phyloP scores from a whole-genome alignment of 2,888 invertebrate species.

The Taphrorychus bicolor region DNA sequence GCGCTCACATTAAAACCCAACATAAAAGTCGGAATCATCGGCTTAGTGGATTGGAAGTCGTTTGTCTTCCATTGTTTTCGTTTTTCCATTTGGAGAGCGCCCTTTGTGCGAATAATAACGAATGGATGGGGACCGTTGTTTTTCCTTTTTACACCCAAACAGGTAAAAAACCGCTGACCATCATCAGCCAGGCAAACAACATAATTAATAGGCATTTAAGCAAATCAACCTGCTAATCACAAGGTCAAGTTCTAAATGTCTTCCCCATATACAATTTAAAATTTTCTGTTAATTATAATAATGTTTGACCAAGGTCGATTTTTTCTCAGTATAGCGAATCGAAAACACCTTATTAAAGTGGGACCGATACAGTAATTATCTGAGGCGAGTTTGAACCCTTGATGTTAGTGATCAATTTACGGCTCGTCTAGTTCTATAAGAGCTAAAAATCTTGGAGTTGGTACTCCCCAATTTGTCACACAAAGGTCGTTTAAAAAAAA shows the following conservation, averaged over 20 bases:
- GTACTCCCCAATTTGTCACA: too few relatives aligned
- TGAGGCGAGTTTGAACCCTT: not conserved
- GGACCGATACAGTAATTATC: not conserved
- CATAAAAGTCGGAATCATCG: conserved; percentile 14
- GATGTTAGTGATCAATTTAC: too few relatives aligned
- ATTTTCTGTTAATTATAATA: not conserved
- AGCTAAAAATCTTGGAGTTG: too few relatives aligned
- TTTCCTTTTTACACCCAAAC: not conserved
- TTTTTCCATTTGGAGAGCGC: conserved; percentile 6
- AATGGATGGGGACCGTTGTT: not conserved
- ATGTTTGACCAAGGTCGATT: conserved; percentile 1
- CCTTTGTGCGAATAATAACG: not conserved
- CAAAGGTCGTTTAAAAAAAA: too few relatives aligned
- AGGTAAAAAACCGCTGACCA: not conserved
- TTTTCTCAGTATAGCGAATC: not conserved
- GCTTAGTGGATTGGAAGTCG: conserved; percentile 21
- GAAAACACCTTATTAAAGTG: not conserved
- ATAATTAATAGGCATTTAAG: not conserved
- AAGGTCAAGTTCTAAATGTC: not conserved
- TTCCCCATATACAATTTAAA: not conserved
- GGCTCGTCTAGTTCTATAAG: too few relatives aligned
- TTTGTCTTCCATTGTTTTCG: conserved; percentile 15
- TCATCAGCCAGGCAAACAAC: not conserved
- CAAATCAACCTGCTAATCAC: not conserved
- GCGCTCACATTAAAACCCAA: conserved; percentile 11